Percentiles rank a stretch among this genome's conserved stretches.
Evolutionary conservation across 2,113 vertebrate genomes (phyloP).

Genomic region (Thryonomys swinderianus): DNA sequence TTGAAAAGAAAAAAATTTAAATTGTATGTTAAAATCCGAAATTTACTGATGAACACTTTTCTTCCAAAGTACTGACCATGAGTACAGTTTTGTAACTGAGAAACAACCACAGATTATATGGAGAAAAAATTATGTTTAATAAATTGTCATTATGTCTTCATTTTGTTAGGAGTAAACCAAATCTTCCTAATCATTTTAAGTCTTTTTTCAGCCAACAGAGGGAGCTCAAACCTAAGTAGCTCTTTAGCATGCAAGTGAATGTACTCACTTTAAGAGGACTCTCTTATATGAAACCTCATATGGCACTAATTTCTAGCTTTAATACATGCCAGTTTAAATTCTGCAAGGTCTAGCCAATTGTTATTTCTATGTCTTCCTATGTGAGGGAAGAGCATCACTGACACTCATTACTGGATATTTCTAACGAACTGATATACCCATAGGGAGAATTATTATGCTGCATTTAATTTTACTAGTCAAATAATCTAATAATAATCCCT

Average conservation of each 20-base stretch:
- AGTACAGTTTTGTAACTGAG: constrained; percentile 9
- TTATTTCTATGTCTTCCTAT: constrained; percentile 47
- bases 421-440: constrained; percentile 29
- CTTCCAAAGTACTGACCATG: neutral
- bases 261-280: neutral
- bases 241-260: constrained; percentile 40
- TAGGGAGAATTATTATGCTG: constrained; percentile 37
- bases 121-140: constrained; percentile 60
- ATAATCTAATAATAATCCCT: constrained; percentile 42
- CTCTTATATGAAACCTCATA: constrained; percentile 59
- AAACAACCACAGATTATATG: constrained; percentile 43
- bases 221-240: constrained; percentile 71
- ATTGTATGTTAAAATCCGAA: constrained; percentile 59
- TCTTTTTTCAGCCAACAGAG: constrained; percentile 73
- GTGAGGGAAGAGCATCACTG: constrained; percentile 33
- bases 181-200: constrained; percentile 47
- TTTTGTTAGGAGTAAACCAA: constrained; percentile 50
- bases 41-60: neutral
- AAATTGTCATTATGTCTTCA: constrained; percentile 19
- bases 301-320: constrained; percentile 8
- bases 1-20: constrained; percentile 58
- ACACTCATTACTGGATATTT: constrained; percentile 44
- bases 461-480: constrained; percentile 42
- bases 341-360: constrained; percentile 41
- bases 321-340: constrained; percentile 53